Conservation (phyloP, 1,140 invertebrate species). For the Brachionus calyciflorus region DNA sequence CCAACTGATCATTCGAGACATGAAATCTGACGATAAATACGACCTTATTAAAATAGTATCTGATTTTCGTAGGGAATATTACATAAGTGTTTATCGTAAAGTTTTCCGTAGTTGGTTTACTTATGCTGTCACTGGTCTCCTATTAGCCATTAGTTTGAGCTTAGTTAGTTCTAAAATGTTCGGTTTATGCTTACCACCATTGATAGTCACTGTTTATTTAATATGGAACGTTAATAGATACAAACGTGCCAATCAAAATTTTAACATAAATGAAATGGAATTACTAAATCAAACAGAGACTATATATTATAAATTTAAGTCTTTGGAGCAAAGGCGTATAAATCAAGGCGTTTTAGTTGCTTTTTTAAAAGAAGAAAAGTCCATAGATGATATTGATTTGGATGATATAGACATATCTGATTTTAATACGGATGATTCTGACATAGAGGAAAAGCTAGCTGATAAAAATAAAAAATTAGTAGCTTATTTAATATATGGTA, state of each 20-base stretch:
- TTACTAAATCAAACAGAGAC: slow-evolving; percentile 24
- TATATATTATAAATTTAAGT: slow-evolving; percentile 24
- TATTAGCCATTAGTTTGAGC: slow-evolving; percentile 33
- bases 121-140: not conserved
- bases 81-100: slow-evolving; percentile 5
- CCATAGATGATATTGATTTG: slow-evolving; percentile 33
- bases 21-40: slow-evolving; percentile 32
- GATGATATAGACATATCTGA: slow-evolving; percentile 7
- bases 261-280: slow-evolving; percentile 45
- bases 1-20: slow-evolving; percentile 21
- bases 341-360: slow-evolving; percentile 40
- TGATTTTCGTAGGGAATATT: slow-evolving; percentile 22
- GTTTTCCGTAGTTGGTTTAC: slow-evolving; percentile 38
- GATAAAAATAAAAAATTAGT: slow-evolving; percentile 35
- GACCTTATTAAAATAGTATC: slow-evolving; percentile 23
- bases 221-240: slow-evolving; percentile 31
- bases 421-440: slow-evolving; percentile 3
- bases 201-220: slow-evolving; percentile 15
- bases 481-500: slow-evolving; percentile 22
- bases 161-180: slow-evolving; percentile 18
- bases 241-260: slow-evolving; percentile 12
- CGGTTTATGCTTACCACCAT: slow-evolving; percentile 28
- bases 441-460: not conserved
- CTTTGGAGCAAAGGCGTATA: not conserved
- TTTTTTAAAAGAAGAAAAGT: slow-evolving; percentile 35